A percentile compares a stretch with the other conserved stretches of the same genome.
Evolutionary conservation across 2,113 vertebrate species (phyloP).

Genomic region (Larimichthys polyactis): DNA sequence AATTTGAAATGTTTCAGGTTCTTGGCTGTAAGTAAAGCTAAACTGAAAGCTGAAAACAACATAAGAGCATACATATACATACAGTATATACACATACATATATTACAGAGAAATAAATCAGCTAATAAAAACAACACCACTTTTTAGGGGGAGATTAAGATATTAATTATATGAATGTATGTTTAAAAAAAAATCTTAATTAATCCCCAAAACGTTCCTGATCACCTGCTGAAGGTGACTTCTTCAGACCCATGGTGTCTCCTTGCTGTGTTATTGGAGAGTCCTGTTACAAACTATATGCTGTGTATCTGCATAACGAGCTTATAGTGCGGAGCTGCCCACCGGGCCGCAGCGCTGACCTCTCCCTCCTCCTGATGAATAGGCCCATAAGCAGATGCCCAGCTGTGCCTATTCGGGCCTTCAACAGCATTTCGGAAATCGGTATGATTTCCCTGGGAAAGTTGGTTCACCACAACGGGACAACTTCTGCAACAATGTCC

Average conservation of each 20-base stretch:
- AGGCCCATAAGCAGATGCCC: constrained; percentile 84
- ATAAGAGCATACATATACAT: not conserved
- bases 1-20: not conserved
- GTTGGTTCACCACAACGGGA: constrained; percentile 58
- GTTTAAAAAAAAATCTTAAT: too few relatives aligned
- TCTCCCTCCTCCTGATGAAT: constrained; percentile 85
- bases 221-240: not conserved
- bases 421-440: constrained; percentile 91
- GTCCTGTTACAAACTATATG: constrained; percentile 23
- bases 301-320: constrained; percentile 66
- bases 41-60: not conserved
- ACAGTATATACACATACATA: not conserved
- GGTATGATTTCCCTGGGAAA: constrained; percentile 92
- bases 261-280: not conserved
- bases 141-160: not conserved
- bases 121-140: not conserved
- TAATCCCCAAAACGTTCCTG: not conserved
- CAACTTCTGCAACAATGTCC: constrained; percentile 45
- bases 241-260: not conserved
- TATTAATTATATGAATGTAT: not conserved
- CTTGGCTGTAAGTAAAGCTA: not conserved
- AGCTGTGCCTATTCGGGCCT: constrained; percentile 89
- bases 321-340: constrained; percentile 63
- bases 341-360: constrained; percentile 82
- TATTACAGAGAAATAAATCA: not conserved